These are phyloP conservation scores for Bellardia pandia DNA, from an alignment of 2,888 invertebrate species.

Conservation along the genomic window DNA sequence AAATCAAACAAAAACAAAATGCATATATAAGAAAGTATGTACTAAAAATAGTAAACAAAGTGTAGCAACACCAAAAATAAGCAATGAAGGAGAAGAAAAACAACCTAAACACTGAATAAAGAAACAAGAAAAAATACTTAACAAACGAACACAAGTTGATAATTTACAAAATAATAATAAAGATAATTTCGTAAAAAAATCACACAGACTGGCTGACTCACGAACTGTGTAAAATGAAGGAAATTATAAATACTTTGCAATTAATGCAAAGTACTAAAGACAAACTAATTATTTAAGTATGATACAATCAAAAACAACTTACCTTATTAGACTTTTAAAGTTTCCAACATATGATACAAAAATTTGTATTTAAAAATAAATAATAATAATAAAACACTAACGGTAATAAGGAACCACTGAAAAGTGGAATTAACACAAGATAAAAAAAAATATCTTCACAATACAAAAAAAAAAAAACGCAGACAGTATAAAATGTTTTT, in stretches of 20 bases:
- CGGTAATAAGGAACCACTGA: conserved; percentile 32
- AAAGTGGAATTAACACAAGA: conserved; percentile 22
- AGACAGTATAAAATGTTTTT: conserved; percentile 39
- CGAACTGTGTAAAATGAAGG: conserved; percentile 32
- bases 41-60: conserved; percentile 55
- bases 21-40: conserved; percentile 23
- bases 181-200: conserved; percentile 42
- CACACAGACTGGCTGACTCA: conserved; percentile 39
- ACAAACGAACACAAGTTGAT: conserved; percentile 1
- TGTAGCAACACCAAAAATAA: conserved; percentile 15
- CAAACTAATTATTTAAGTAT: not conserved
- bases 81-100: conserved; percentile 1
- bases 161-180: conserved; percentile 18
- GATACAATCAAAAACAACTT: conserved; percentile 28
- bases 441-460: conserved; percentile 36
- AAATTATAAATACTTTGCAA: not conserved
- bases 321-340: conserved; percentile 26
- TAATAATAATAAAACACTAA: conserved; percentile 15
- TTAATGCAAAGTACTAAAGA: not conserved
- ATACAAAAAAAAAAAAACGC: conserved; percentile 2
- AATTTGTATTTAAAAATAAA: not conserved
- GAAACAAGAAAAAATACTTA: conserved; percentile 7
- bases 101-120: conserved; percentile 8
- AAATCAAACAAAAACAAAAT: conserved; percentile 18
- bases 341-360: not conserved